These are phyloP conservation scores for Semnopithecus entellus DNA, from an alignment of 2,113 vertebrate species.

Conservation along the genomic window DNA sequence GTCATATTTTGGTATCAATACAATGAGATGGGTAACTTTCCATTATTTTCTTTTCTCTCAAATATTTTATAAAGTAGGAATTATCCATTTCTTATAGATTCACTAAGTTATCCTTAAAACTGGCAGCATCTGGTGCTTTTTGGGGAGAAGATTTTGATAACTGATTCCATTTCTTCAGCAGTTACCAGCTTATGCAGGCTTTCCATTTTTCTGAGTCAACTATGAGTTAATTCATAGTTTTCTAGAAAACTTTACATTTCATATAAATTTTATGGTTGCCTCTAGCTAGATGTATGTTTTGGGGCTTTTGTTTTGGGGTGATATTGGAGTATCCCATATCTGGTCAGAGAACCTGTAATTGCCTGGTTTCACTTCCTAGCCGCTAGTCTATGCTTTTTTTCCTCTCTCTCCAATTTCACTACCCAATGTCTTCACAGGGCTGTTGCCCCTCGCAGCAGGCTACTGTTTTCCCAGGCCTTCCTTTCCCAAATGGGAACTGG, in stretches of 20 bases:
- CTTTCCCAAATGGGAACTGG: background rate
- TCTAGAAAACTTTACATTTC: background rate
- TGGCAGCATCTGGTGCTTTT: background rate
- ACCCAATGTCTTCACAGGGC: background rate
- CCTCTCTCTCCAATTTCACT: background rate
- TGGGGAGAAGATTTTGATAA: background rate
- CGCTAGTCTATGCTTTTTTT: background rate
- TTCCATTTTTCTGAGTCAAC: conserved; percentile 41
- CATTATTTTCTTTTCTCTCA: background rate
- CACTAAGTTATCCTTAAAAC: conserved; percentile 26
- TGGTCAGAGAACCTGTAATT: background rate
- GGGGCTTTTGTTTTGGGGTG: background rate
- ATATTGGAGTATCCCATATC: background rate
- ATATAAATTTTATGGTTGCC: background rate
- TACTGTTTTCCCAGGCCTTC: background rate
- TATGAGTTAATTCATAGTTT: background rate
- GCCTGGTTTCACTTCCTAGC: background rate
- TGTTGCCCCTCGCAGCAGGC: background rate
- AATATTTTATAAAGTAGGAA: background rate
- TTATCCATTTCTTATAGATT: background rate
- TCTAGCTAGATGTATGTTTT: background rate
- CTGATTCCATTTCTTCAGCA: background rate
- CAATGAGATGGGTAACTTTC: background rate
- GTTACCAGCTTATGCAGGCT: background rate
- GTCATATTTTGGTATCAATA: background rate